A percentile compares a stretch with the other conserved stretches of the same genome.
phyloP scores from a whole-genome alignment of 30 jellyfish, hydroid and myxozoan species.

The Morbakka virulenta region DNA sequence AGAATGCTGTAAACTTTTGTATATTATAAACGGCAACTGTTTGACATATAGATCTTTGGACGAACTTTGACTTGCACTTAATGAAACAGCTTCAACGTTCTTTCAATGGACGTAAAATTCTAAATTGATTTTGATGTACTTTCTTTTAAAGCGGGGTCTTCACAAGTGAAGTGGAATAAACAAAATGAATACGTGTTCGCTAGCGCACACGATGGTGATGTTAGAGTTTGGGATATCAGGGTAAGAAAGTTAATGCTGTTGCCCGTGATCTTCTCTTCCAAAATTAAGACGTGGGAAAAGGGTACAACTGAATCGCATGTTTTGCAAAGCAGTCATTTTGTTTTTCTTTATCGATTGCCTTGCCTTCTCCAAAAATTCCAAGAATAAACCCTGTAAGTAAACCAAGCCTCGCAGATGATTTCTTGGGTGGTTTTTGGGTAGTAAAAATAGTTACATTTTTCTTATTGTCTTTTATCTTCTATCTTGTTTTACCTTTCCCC shows the following conservation, averaged over 20 bases:
- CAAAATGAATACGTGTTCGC: constrained; percentile 76
- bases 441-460: background rate
- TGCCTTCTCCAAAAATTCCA: background rate
- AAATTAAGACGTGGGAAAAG: background rate
- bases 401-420: background rate
- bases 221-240: constrained; percentile 92
- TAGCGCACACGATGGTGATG: constrained; percentile 99
- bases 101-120: no score
- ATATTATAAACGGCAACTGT: no score
- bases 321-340: no score
- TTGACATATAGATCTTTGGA: no score
- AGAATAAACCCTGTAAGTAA: background rate
- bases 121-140: no score
- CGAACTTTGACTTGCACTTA: no score
- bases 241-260: constrained; percentile 33
- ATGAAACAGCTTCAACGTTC: no score
- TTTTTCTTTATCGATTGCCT: background rate
- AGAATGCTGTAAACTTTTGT: no score
- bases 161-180: constrained; percentile 95
- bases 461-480: background rate
- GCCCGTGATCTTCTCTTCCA: background rate
- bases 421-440: background rate
- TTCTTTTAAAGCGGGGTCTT: constrained; percentile 89
- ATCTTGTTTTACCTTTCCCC: background rate
- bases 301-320: no score